phyloP scores from a whole-genome alignment of 2,888 invertebrate species.

The Platypus cylindrus region DNA sequence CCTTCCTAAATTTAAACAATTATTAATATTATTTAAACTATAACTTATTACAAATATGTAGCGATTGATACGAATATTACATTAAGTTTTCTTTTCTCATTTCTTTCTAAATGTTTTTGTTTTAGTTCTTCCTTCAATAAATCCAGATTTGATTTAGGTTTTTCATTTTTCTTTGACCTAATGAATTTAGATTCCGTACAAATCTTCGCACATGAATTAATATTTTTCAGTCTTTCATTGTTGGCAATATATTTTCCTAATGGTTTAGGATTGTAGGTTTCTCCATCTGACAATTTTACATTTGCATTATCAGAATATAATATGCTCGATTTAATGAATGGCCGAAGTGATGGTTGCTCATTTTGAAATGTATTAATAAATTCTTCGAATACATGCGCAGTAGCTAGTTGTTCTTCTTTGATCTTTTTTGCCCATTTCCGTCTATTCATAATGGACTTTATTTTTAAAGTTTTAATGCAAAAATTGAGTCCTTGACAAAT shows the following conservation, averaged over 20 bases:
- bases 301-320: slow-evolving; percentile 79
- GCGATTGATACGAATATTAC: not conserved
- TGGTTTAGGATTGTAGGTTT: slow-evolving; percentile 81
- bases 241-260: slow-evolving; percentile 45
- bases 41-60: too few species aligned
- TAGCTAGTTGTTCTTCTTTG: slow-evolving; percentile 76
- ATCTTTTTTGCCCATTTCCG: slow-evolving; percentile 18
- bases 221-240: slow-evolving; percentile 43
- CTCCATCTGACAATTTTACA: slow-evolving; percentile 46
- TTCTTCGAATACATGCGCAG: slow-evolving; percentile 85
- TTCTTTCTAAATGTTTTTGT: slow-evolving; percentile 85
- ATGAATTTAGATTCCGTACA: slow-evolving; percentile 47
- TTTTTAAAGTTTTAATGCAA: too few species aligned
- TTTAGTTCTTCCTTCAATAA: slow-evolving; percentile 94
- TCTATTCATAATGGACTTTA: slow-evolving; percentile 17
- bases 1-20: slow-evolving; percentile 26
- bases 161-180: slow-evolving; percentile 52
- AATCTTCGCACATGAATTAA: slow-evolving; percentile 52
- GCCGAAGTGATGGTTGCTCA: slow-evolving; percentile 46
- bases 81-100: slow-evolving; percentile 38
- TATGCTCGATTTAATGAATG: slow-evolving; percentile 71
- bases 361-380: slow-evolving; percentile 92
- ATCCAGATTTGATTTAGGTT: slow-evolving; percentile 93
- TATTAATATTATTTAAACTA: too few species aligned
- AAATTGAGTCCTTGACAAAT: too few species aligned